Evolutionary conservation across 2,888 invertebrate species (phyloP).

Genomic region (Lucinisca nassula): DNA sequence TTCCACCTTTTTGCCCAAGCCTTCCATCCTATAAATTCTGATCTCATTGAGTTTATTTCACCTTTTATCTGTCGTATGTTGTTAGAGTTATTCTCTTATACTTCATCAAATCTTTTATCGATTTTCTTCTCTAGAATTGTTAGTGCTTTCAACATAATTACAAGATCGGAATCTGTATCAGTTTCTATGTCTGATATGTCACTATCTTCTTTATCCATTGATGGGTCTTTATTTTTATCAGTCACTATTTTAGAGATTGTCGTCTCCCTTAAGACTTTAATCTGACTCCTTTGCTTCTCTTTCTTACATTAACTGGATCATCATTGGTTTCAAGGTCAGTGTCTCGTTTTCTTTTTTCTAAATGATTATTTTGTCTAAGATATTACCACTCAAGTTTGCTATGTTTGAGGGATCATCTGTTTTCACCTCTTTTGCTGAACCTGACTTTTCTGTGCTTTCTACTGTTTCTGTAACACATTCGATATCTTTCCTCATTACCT

Average conservation of each 20-base stretch:
- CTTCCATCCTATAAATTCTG: neutral
- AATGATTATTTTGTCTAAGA: neutral
- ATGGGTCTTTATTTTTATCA: neutral
- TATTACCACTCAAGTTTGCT: neutral
- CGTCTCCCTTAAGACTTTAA: no score
- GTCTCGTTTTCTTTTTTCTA: neutral
- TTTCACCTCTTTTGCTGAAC: neutral
- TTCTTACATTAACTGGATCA: neutral
- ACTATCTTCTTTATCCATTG: neutral
- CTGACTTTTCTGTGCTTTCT: neutral
- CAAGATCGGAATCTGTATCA: neutral
- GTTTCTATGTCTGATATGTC: neutral
- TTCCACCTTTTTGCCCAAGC: neutral
- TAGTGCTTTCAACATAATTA: neutral
- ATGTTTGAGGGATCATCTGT: neutral
- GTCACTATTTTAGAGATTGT: neutral
- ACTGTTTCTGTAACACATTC: neutral
- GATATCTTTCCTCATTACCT: neutral
- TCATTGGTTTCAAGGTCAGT: neutral
- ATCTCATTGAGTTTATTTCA: neutral
- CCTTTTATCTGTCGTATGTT: neutral
- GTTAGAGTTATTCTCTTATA: neutral
- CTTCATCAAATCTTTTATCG: neutral
- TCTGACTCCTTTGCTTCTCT: no score
- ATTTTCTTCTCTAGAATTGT: neutral